These are phyloP conservation scores for Conomelus anceps DNA, from an alignment of 2,888 invertebrate species.

Conservation along the genomic window DNA sequence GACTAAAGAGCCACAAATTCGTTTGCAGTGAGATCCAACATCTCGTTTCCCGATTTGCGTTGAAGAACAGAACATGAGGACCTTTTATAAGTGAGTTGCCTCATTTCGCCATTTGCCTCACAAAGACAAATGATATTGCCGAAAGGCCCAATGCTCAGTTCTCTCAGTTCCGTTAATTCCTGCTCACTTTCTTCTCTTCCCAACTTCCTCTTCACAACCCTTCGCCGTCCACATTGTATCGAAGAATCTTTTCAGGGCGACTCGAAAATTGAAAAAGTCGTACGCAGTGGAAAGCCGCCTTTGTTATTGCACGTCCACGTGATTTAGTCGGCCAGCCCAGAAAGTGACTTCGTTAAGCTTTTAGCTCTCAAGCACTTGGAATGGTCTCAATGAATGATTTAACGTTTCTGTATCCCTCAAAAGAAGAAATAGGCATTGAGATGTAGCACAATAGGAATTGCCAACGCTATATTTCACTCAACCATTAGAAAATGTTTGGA, in stretches of 20 bases:
- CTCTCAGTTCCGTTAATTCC: not conserved
- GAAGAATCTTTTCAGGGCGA: not conserved
- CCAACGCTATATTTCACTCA: not conserved
- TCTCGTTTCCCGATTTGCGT: too few species aligned
- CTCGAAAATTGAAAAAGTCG: not conserved
- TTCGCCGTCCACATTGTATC: not conserved
- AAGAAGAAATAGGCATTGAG: not conserved
- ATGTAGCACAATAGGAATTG: not conserved
- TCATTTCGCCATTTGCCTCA: not conserved
- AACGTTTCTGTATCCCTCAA: not conserved
- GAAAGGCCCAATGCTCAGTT: not conserved
- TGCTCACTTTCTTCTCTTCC: not conserved
- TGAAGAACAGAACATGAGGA: not conserved
- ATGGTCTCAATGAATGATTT: not conserved
- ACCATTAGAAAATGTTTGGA: not conserved
- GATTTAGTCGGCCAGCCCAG: not conserved
- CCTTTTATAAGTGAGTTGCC: not conserved
- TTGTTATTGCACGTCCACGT: not conserved
- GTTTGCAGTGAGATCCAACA: too few species aligned
- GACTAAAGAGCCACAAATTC: not conserved
- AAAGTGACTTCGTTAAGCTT: not conserved
- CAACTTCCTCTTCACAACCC: not conserved
- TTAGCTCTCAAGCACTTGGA: not conserved
- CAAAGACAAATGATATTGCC: not conserved
- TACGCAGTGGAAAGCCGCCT: not conserved